Percentiles rank a stretch among this genome's conserved stretches.
Evolutionary conservation across 2,797 vertebrate genomes (phyloP).

Genomic region (Bovichtus variegatus): DNA sequence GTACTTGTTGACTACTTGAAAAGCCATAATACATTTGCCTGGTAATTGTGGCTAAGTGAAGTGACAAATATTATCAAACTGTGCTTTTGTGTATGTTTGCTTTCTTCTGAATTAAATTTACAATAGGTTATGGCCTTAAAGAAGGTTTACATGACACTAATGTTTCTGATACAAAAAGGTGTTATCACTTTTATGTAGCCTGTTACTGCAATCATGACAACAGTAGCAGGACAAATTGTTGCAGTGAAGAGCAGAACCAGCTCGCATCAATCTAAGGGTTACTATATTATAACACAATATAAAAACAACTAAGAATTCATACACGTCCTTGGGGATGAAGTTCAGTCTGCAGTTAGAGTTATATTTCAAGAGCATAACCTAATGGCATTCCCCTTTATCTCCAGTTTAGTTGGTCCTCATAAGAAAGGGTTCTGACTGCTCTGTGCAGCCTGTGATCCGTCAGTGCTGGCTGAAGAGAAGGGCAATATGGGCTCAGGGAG

Average conservation of each 20-base stretch:
- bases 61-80: constrained; percentile 56
- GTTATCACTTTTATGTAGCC: constrained; percentile 22
- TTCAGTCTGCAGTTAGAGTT: constrained; percentile 62
- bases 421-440: constrained; percentile 86
- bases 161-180: constrained; percentile 40
- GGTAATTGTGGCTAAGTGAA: constrained; percentile 27
- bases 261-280: constrained; percentile 63
- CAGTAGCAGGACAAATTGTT: constrained; percentile 29
- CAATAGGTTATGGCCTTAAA: constrained; percentile 49
- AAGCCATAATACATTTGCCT: constrained; percentile 37
- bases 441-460: constrained; percentile 70
- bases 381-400: constrained; percentile 36
- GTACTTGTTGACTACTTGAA: constrained; percentile 38
- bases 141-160: constrained; percentile 48
- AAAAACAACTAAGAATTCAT: constrained; percentile 72
- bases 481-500: constrained; percentile 91
- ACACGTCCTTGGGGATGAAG: constrained; percentile 58
- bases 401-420: constrained; percentile 70
- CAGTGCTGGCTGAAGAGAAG: constrained; percentile 71
- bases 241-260: constrained; percentile 49
- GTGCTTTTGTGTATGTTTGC: constrained; percentile 54
- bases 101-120: constrained; percentile 32
- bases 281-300: constrained; percentile 71
- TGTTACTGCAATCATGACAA: constrained; percentile 33
- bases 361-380: constrained; percentile 60